Conservation (phyloP, 2,888 invertebrate genomes). For the Rhamnusium bicolor region DNA sequence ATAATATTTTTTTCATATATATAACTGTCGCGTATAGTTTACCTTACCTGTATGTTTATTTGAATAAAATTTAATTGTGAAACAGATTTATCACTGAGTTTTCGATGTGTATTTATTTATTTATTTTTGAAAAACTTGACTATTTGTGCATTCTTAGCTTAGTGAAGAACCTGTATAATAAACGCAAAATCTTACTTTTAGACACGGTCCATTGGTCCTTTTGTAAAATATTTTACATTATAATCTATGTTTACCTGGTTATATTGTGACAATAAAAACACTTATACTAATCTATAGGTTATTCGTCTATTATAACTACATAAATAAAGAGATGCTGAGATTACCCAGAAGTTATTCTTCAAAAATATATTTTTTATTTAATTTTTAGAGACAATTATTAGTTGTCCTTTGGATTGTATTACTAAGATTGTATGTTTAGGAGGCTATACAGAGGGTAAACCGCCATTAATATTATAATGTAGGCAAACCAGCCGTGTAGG, state of each 20-base stretch:
- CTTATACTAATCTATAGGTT: not conserved
- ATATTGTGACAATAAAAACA: not conserved
- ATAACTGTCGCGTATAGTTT: too few relatives aligned
- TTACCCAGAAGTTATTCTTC: constrained; percentile 17
- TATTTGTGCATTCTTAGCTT: too few relatives aligned
- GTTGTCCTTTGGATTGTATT: not conserved
- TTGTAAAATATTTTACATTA: too few relatives aligned
- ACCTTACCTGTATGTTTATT: too few relatives aligned
- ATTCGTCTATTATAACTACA: not conserved
- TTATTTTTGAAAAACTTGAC: too few relatives aligned
- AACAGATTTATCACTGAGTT: too few relatives aligned
- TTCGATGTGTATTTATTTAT: too few relatives aligned
- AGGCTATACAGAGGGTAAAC: constrained; percentile 13
- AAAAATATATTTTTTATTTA: constrained; percentile 13
- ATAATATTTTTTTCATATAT: too few relatives aligned
- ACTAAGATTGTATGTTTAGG: constrained; percentile 6
- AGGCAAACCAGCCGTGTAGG: constrained; percentile 34
- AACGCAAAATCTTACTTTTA: too few relatives aligned
- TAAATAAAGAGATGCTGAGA: not conserved
- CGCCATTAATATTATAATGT: constrained; percentile 30
- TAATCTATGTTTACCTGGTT: not conserved
- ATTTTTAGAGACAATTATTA: constrained; percentile 20
- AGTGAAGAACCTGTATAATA: too few relatives aligned
- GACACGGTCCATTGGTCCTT: too few relatives aligned
- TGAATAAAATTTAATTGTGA: too few relatives aligned